A percentile compares a stretch with the other conserved stretches of the same genome.
Conservation (phyloP, 2,888 invertebrate genomes). For the Troides helena region DNA sequence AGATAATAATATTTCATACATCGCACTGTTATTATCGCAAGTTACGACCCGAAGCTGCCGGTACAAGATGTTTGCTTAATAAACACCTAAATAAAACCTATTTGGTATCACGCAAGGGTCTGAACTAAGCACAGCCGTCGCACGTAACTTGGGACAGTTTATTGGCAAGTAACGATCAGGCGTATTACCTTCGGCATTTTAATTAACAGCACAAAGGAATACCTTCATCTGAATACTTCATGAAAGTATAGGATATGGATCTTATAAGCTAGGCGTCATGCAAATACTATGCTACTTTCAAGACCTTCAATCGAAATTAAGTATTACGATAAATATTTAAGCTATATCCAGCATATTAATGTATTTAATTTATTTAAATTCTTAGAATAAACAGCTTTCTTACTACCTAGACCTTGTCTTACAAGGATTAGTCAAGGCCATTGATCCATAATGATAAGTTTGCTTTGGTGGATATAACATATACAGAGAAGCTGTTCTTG, state of each 20-base stretch:
- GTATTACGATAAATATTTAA: neutral
- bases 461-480: no score
- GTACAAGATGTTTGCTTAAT: neutral
- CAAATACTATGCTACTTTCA: neutral
- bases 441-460: no score
- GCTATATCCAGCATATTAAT: neutral
- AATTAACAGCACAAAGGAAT: conserved; percentile 17
- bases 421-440: no score
- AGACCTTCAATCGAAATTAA: neutral
- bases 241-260: conserved; percentile 10
- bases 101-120: conserved; percentile 7
- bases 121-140: conserved; percentile 2
- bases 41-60: neutral
- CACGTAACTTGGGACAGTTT: neutral
- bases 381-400: neutral
- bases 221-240: conserved; percentile 6
- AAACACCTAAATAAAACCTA: conserved; percentile 9
- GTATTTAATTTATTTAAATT: neutral
- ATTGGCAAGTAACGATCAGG: conserved; percentile 18
- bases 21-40: neutral
- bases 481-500: no score
- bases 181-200: conserved; percentile 20
- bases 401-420: neutral
- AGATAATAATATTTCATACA: conserved; percentile 10
- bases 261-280: conserved; percentile 15